Base-by-base conservation (phyloP, 2,888 invertebrate genomes). In the Iselma pallidipennis region DNA sequence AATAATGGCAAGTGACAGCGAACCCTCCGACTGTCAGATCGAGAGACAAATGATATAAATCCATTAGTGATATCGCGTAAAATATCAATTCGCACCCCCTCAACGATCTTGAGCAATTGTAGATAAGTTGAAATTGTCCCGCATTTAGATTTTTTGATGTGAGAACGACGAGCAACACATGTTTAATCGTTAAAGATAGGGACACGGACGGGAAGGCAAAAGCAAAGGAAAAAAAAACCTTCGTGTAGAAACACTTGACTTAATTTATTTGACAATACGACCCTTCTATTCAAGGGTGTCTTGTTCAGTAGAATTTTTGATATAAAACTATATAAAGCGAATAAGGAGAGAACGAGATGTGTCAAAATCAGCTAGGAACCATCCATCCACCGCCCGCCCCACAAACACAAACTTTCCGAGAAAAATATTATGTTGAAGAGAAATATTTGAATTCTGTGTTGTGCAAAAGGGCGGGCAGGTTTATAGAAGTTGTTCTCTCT, bases 11-110 rank as follows among this genome's bases (percentile, higher is more conserved):
- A 16, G 16, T 37, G 37, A 37, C 16, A 16, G 29, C 51, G 62
- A 59, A 65, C 69, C 68, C 68, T 66, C 67, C 57, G 62, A 63
- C 67, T 74, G 74, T 73, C 74, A 74, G 59, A 55, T 65, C 42
- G 65, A 62, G 71, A 75, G 76, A 76, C 74, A 76, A 76, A 76
- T 76, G 75, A 75, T 74, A 61, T 66, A 74, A 76, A 74, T 76
- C 75, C 76, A 76, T 75, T 76, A 76, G 72, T 61, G 71, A 67
- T 73, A 71, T 71, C 71, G 70, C 65, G 63, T 59, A 58, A 65
- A 66, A 71, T 68, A 67, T 61, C 65, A 60, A 68, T 63, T 67
- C 66, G 66, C 57, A 58, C 57, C 59, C 55, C 55, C 55, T 42
- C 64, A 63, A 26, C 10, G 57, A 58, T 59, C 50, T 58, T n/a